These are phyloP conservation scores for Etheostoma nigrum DNA, from an alignment of 2,797 vertebrate genomes.

Conservation along the genomic window DNA sequence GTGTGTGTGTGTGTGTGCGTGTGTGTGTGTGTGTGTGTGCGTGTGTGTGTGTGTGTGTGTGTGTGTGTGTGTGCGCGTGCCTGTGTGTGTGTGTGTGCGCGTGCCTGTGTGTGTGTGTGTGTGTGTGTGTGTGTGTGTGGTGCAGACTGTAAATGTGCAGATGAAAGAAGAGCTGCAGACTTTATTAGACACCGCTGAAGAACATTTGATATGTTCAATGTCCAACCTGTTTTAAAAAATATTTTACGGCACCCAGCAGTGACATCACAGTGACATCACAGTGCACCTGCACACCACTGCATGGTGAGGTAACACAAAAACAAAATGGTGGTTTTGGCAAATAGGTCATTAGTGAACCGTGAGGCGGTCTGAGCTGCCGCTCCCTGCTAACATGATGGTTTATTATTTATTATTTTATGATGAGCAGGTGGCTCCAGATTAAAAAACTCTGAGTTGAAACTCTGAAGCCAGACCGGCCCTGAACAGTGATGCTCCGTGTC, in stretches of 20 bases:
- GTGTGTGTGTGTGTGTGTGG: neutral
- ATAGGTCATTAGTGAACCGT: neutral
- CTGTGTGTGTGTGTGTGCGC: too few species aligned
- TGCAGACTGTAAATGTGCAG: neutral
- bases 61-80: neutral
- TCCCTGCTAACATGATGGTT: constrained; percentile 51
- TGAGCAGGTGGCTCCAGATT: constrained; percentile 59
- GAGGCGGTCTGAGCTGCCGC: constrained; percentile 24
- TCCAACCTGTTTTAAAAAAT: neutral
- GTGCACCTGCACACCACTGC: neutral
- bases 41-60: constrained; percentile 10
- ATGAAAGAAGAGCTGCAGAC: neutral
- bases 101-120: neutral
- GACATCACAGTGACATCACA: neutral
- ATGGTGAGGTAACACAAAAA: neutral
- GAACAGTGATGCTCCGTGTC: neutral
- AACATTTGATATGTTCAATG: neutral
- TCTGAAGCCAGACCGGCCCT: constrained; percentile 39
- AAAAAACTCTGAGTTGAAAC: constrained; percentile 35
- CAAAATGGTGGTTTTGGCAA: too few species aligned
- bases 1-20: too few species aligned
- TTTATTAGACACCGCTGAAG: neutral
- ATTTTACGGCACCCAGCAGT: too few species aligned
- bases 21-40: constrained; percentile 10
- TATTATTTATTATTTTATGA: constrained; percentile 49